Percentiles rank a stretch among this genome's conserved stretches.
Evolutionary conservation across 2,888 invertebrate species (phyloP).

Genomic region (Ophioninae sp.): DNA sequence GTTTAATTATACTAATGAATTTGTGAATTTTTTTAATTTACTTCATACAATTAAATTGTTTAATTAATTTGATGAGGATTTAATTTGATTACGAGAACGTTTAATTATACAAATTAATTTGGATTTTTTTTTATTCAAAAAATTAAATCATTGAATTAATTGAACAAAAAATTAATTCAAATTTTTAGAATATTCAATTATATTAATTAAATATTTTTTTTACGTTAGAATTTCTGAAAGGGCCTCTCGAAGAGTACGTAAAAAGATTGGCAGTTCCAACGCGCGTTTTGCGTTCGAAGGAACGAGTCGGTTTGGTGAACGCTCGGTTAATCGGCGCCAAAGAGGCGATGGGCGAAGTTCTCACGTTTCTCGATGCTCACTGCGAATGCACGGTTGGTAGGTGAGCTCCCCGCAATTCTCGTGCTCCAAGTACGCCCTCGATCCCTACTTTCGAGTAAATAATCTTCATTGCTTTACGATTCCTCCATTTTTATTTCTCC

Average conservation of each 20-base stretch:
- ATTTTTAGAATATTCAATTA: background rate
- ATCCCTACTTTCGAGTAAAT: background rate
- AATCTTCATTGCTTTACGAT: background rate
- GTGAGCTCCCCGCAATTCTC: slow-evolving; percentile 75
- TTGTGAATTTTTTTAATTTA: no score
- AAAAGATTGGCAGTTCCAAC: slow-evolving; percentile 84
- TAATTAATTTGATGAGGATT: no score
- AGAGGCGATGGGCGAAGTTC: slow-evolving; percentile 87
- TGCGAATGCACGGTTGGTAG: slow-evolving; percentile 93
- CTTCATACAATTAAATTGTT: no score
- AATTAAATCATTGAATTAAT: background rate
- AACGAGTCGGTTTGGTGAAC: slow-evolving; percentile 90
- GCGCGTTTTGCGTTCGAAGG: slow-evolving; percentile 85
- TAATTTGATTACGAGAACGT: no score
- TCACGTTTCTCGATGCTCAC: slow-evolving; percentile 96
- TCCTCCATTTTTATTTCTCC: slow-evolving; percentile 55
- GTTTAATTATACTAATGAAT: no score
- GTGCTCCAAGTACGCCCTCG: slow-evolving; percentile 33
- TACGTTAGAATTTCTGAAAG: slow-evolving; percentile 83
- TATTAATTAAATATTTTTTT: background rate
- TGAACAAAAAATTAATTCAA: background rate
- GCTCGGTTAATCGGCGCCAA: slow-evolving; percentile 91
- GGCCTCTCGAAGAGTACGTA: slow-evolving; percentile 87
- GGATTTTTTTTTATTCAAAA: background rate
- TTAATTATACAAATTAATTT: background rate